Base-by-base conservation (phyloP, 2,113 vertebrate species). In the Jacana jacana region DNA sequence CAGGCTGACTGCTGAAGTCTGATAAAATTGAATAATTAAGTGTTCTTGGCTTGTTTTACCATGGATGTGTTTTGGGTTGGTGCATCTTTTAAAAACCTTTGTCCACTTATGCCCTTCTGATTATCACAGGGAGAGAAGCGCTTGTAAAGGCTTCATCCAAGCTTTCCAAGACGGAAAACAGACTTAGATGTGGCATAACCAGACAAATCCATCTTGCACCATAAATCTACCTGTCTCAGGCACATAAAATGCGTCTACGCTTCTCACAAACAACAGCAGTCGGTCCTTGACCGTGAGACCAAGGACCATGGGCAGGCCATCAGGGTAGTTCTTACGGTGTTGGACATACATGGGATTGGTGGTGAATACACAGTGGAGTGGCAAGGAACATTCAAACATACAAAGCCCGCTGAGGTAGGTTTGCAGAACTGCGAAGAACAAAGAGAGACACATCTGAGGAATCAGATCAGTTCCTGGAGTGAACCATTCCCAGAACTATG, bases 1-100 rank as follows among this genome's bases (percentile, higher is more conserved):
- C 37, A 79, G 30, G 57, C 25, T 88, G 71, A 81, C 40, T 75
- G 13, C 3, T 77, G 31, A 28, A 77, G 55, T 22, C 46, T 60
- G 60, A 86, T 58, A 95, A 84, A 86, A 91, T 16, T 14, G 82
- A 71, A 46, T 79, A 72, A 81, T 96, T 81, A 70, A 66, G 81
- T 54, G 31, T 71, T 81, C 44, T 52, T 78, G 52, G 9, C 17
- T 78, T 88, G 61, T 65, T 88, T 87, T 58, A 60, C 28, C 3
- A 0, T 51, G 40, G 25, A 71, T 78, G 25, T 57, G 7, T 68
- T 89, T 79, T n/a, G 58, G 8, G 7, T 31, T 73, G 42, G 17
- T 46, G 27, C 16, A 30, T 52, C 70, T 35, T 73, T 65, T 13
- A 51, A 73, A 88, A 95, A 81, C 4, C 8, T 35, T 87, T 69